Evolutionary conservation across 1,140 invertebrate species (phyloP).

Genomic region (Geopemphigus sp.): DNA sequence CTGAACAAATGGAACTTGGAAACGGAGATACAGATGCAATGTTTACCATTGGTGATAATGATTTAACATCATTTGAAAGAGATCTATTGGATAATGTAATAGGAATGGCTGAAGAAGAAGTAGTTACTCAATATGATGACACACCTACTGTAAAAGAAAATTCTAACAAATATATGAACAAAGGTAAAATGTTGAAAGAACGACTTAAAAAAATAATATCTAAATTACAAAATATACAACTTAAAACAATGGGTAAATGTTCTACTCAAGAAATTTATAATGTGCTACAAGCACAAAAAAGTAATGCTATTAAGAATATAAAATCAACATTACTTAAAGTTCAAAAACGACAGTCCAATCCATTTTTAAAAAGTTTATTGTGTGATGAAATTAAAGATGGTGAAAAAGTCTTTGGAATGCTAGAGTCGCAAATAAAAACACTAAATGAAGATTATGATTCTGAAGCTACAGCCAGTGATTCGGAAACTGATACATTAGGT

Average conservation of each 20-base stretch:
- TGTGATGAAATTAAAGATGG: constrained; percentile 48
- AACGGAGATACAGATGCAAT: constrained; percentile 36
- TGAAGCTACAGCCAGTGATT: constrained; percentile 44
- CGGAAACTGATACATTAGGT: constrained; percentile 44
- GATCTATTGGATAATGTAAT: constrained; percentile 44
- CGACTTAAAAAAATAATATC: constrained; percentile 38
- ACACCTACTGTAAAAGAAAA: constrained; percentile 43
- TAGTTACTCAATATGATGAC: constrained; percentile 47
- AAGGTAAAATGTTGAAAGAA: constrained; percentile 41
- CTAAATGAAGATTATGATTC: constrained; percentile 47
- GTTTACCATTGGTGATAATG: constrained; percentile 42
- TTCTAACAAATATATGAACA: constrained; percentile 11
- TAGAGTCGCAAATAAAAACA: constrained; percentile 46
- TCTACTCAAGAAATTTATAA: constrained; percentile 48
- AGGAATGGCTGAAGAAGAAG: constrained; percentile 47
- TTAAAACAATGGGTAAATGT: constrained; percentile 43
- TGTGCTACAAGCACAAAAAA: constrained; percentile 44
- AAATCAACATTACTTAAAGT: constrained; percentile 44
- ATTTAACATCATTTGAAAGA: constrained; percentile 46
- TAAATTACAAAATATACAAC: constrained; percentile 41
- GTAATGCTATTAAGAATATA: constrained; percentile 46
- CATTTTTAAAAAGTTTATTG: constrained; percentile 44
- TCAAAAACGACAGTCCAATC: constrained; percentile 43
- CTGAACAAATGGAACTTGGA: constrained; percentile 40
- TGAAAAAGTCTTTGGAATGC: constrained; percentile 38